These are phyloP conservation scores for Loris lydekkerianus DNA, from an alignment of 2,797 vertebrate species.

Conservation along the genomic window DNA sequence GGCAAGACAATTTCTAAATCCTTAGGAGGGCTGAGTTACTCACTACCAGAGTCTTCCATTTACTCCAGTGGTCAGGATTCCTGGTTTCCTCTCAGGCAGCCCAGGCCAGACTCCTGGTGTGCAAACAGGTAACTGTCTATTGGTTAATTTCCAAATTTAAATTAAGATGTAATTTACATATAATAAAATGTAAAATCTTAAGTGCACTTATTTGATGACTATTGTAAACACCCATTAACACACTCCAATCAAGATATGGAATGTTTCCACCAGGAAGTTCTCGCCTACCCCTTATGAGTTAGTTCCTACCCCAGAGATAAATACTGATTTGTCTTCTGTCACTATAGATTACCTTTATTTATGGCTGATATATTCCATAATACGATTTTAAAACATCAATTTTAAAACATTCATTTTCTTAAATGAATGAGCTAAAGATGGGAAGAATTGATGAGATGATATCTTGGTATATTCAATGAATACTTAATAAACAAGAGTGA, in stretches of 20 bases:
- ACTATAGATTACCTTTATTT: background rate
- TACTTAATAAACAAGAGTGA: constrained; percentile 29
- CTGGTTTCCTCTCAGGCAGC: background rate
- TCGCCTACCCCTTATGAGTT: background rate
- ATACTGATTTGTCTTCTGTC: background rate
- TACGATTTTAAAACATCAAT: constrained; percentile 4
- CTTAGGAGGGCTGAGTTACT: background rate
- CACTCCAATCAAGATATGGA: constrained; percentile 19
- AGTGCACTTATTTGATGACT: constrained; percentile 32
- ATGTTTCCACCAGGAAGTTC: background rate
- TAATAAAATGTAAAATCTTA: constrained; percentile 32
- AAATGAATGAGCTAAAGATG: background rate
- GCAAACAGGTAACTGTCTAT: background rate
- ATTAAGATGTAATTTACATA: constrained; percentile 34
- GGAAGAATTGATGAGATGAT: background rate
- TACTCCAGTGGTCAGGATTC: background rate
- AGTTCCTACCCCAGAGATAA: background rate
- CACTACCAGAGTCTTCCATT: constrained; percentile 8
- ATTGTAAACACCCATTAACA: background rate
- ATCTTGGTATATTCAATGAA: constrained; percentile 42
- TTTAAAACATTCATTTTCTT: background rate
- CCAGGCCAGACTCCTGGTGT: background rate
- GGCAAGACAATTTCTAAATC: constrained; percentile 53
- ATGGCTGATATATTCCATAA: background rate
- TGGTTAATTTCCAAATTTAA: constrained; percentile 51